A percentile compares a stretch with the other conserved stretches of the same genome.
phyloP scores from a whole-genome alignment of 2,888 invertebrate species.

The Eristalinus sepulchralis region DNA sequence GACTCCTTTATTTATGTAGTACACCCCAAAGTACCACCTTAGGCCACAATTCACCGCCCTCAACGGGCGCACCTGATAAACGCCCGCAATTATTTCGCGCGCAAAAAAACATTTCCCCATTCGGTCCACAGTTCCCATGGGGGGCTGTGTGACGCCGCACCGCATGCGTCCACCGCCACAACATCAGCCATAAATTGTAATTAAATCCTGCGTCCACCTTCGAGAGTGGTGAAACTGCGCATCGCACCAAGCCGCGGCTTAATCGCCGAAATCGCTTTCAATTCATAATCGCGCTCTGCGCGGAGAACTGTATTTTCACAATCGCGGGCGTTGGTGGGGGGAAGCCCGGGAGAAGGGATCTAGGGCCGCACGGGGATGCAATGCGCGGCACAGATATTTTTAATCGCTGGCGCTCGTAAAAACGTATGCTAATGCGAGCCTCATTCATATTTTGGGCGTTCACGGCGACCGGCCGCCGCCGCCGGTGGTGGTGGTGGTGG shows the following conservation, averaged over 20 bases:
- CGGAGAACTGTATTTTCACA: slow-evolving; percentile 57
- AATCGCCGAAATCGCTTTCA: slow-evolving; percentile 61
- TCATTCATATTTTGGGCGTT: slow-evolving; percentile 48
- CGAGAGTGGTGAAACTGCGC: slow-evolving; percentile 52
- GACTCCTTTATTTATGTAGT: slow-evolving; percentile 65
- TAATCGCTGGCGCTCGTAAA: slow-evolving; percentile 42
- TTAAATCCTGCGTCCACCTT: slow-evolving; percentile 62
- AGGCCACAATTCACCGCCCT: slow-evolving; percentile 66
- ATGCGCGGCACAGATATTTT: slow-evolving; percentile 31
- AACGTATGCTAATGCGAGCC: slow-evolving; percentile 52
- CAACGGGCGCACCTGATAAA: slow-evolving; percentile 61
- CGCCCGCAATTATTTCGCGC: slow-evolving; percentile 62
- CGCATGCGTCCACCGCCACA: slow-evolving; percentile 44
- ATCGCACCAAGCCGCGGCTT: slow-evolving; percentile 15
- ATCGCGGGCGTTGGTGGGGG: slow-evolving; percentile 6
- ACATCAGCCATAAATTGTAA: slow-evolving; percentile 70
- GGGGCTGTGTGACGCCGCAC: slow-evolving; percentile 4
- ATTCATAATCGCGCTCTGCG: slow-evolving; percentile 55
- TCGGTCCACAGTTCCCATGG: slow-evolving; percentile 17
- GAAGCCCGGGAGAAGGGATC: neutral
- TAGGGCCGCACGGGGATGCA: slow-evolving; percentile 19
- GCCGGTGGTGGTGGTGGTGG: neutral
- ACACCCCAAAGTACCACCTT: slow-evolving; percentile 55
- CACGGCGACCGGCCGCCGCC: neutral
- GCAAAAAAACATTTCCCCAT: slow-evolving; percentile 55